A percentile compares a stretch with the other conserved stretches of the same genome.
Evolutionary conservation across 2,797 vertebrate species (phyloP).

Genomic region (Prionace glauca): DNA sequence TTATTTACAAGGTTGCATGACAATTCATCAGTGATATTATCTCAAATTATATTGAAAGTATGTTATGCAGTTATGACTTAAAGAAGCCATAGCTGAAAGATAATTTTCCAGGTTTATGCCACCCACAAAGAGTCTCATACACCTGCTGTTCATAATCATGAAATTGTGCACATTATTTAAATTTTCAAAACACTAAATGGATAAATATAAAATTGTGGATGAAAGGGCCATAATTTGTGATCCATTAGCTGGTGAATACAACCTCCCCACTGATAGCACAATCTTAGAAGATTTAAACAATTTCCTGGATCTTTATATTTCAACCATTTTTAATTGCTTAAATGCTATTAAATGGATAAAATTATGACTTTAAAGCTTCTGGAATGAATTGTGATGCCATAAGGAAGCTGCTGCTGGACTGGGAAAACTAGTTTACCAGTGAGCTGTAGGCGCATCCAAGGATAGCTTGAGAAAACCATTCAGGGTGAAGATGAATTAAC

Average conservation of each 20-base stretch:
- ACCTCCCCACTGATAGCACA: neutral
- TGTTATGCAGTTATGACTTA: neutral
- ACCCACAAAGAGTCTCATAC: neutral
- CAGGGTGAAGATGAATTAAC: no score
- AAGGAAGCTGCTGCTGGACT: neutral
- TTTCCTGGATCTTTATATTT: neutral
- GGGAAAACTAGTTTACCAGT: neutral
- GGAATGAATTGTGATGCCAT: neutral
- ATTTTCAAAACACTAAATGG: neutral
- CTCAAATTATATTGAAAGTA: neutral
- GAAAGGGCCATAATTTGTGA: neutral
- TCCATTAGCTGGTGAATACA: neutral
- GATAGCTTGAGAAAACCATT: no score
- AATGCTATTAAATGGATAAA: neutral
- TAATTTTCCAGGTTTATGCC: neutral
- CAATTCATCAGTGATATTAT: neutral
- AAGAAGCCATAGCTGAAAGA: neutral
- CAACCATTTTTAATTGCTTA: neutral
- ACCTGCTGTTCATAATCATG: neutral
- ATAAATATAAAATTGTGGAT: neutral
- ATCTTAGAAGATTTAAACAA: neutral
- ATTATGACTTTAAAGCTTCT: neutral
- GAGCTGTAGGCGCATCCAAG: neutral
- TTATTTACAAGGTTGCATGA: neutral
- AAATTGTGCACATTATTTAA: neutral